Evolutionary conservation across 2,888 invertebrate species (phyloP).

Genomic region (Lasiommata megera): DNA sequence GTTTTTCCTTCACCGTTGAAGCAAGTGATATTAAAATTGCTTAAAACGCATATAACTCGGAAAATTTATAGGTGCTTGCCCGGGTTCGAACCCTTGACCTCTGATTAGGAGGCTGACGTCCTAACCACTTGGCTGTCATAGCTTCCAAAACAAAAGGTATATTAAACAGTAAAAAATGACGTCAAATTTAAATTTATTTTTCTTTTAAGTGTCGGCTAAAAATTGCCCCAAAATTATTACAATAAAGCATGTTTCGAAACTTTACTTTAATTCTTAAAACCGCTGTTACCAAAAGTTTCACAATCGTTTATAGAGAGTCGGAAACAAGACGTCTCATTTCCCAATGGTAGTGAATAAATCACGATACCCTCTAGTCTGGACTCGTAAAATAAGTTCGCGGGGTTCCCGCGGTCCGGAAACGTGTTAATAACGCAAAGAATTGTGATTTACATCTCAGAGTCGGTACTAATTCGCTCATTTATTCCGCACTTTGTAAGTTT

Average conservation of each 20-base stretch:
- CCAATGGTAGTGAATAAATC: constrained; percentile 4
- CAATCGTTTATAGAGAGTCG: constrained; percentile 1
- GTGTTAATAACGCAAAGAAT: constrained; percentile 28
- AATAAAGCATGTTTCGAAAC: background rate
- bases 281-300: background rate
- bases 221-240: background rate
- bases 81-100: too few species aligned
- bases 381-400: constrained; percentile 16
- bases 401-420: background rate
- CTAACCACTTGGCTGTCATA: too few species aligned
- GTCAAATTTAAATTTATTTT: too few species aligned
- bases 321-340: constrained; percentile 1
- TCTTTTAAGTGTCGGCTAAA: background rate
- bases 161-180: too few species aligned
- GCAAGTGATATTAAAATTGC: too few species aligned
- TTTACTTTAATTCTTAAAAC: background rate
- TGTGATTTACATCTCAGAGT: constrained; percentile 19
- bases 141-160: too few species aligned
- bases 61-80: too few species aligned
- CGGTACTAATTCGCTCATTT: constrained; percentile 26
- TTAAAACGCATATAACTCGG: too few species aligned
- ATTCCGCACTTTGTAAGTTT: constrained; percentile 28
- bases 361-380: background rate
- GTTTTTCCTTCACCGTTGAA: too few species aligned
- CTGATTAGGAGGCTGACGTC: too few species aligned